A percentile compares a stretch with the other conserved stretches of the same genome.
These are phyloP conservation scores for Aldabrachelys gigantea DNA, from an alignment of 2,113 vertebrate genomes.

Conservation along the genomic window DNA sequence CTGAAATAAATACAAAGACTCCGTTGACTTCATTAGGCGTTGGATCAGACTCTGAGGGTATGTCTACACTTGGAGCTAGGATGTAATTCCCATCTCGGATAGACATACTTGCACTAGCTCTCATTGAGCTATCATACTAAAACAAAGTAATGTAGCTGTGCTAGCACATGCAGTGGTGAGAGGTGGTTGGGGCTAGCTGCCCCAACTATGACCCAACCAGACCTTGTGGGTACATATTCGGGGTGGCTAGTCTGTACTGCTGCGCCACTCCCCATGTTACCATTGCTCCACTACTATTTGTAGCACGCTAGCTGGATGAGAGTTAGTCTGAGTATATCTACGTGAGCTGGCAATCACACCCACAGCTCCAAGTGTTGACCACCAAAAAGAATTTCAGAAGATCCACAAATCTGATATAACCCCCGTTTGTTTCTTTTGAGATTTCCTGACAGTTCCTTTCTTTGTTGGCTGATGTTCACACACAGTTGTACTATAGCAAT, in stretches of 20 bases:
- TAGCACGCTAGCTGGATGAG: neutral
- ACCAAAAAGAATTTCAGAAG: constrained; percentile 6
- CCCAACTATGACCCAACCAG: neutral
- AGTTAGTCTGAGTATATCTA: neutral
- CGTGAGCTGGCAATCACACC: neutral
- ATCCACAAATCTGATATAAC: neutral
- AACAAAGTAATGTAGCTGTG: neutral
- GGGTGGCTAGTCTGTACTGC: neutral
- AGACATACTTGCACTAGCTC: neutral
- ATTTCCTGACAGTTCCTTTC: neutral
- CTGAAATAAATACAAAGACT: neutral
- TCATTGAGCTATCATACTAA: neutral
- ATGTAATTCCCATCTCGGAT: neutral
- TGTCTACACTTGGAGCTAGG: neutral
- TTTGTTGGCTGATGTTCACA: neutral
- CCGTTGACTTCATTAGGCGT: neutral
- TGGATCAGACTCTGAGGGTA: neutral
- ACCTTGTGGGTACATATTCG: neutral
- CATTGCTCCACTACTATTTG: neutral
- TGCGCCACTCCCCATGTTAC: neutral
- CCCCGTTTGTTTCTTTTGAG: constrained; percentile 11
- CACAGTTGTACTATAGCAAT: neutral
- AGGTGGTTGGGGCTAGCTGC: neutral
- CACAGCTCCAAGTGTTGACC: neutral
- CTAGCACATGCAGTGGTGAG: neutral